These are phyloP conservation scores for Holotrichia oblita DNA, from an alignment of 1,140 invertebrate species.

Conservation along the genomic window DNA sequence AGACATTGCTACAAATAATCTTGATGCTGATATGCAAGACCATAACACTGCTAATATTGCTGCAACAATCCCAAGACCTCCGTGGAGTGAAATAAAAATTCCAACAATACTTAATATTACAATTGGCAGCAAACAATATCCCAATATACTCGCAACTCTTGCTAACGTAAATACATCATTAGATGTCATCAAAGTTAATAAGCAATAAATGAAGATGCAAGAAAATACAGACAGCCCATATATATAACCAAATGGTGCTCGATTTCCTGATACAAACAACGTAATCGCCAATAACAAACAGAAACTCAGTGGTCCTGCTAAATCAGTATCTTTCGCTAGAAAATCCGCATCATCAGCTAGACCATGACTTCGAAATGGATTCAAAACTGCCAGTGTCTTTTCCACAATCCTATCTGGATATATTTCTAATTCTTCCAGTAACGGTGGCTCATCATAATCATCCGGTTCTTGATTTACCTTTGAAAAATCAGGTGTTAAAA, in stretches of 20 bases:
- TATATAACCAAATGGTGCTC: slow-evolving; percentile 91
- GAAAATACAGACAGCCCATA: slow-evolving; percentile 95
- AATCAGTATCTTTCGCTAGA: slow-evolving; percentile 87
- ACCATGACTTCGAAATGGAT: slow-evolving; percentile 63
- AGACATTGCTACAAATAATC: slow-evolving; percentile 92
- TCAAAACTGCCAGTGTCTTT: slow-evolving; percentile 69
- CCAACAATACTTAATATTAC: slow-evolving; percentile 87
- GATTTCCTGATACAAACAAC: slow-evolving; percentile 77
- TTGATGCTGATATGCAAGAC: slow-evolving; percentile 92
- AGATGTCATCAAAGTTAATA: slow-evolving; percentile 89
- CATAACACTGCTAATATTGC: slow-evolving; percentile 83
- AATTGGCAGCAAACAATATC: slow-evolving; percentile 95
- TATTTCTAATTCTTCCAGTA: slow-evolving; percentile 91
- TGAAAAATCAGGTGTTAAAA: slow-evolving; percentile 34
- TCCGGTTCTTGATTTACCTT: background rate
- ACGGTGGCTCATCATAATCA: slow-evolving; percentile 77
- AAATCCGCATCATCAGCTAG: slow-evolving; percentile 83
- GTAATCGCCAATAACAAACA: slow-evolving; percentile 88
- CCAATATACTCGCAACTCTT: slow-evolving; percentile 90
- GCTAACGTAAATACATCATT: slow-evolving; percentile 77
- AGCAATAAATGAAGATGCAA: slow-evolving; percentile 90
- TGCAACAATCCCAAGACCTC: slow-evolving; percentile 76
- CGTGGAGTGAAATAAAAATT: slow-evolving; percentile 81
- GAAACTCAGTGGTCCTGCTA: slow-evolving; percentile 94
- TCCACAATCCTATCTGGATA: slow-evolving; percentile 92